Percentiles rank a stretch among this genome's conserved stretches.
These are phyloP conservation scores for Antechinus flavipes DNA, from an alignment of 2,113 vertebrate species.

Conservation along the genomic window DNA sequence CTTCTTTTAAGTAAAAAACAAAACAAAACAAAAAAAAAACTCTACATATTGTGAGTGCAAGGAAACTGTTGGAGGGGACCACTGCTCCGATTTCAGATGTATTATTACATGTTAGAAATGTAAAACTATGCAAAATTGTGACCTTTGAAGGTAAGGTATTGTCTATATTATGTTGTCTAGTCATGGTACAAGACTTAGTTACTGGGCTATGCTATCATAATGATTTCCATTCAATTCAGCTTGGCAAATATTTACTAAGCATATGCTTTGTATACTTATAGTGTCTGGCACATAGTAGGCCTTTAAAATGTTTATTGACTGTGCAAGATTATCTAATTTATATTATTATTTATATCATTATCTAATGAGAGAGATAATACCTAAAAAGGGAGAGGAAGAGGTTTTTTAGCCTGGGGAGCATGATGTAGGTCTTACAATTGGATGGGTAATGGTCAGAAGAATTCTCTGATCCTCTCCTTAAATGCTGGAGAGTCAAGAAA, in stretches of 20 bases:
- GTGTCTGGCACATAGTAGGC: neutral
- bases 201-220: too few relatives aligned
- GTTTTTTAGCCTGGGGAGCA: neutral
- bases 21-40: neutral
- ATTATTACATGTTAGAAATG: neutral
- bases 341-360: neutral
- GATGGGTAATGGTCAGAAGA: neutral
- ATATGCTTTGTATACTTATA: neutral
- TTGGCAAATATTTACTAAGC: neutral
- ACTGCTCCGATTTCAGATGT: neutral
- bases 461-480: neutral
- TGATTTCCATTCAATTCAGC: neutral
- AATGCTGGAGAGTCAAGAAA: neutral
- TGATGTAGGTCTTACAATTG: neutral
- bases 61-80: neutral
- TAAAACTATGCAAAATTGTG: neutral
- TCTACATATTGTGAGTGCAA: neutral
- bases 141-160: neutral
- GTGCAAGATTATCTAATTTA: neutral
- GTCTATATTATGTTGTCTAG: neutral
- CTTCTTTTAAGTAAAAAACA: neutral
- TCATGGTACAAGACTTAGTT: neutral
- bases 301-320: neutral
- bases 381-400: neutral
- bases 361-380: neutral